Conservation (phyloP, 2,797 vertebrate genomes). For the Cyprinella venusta region DNA sequence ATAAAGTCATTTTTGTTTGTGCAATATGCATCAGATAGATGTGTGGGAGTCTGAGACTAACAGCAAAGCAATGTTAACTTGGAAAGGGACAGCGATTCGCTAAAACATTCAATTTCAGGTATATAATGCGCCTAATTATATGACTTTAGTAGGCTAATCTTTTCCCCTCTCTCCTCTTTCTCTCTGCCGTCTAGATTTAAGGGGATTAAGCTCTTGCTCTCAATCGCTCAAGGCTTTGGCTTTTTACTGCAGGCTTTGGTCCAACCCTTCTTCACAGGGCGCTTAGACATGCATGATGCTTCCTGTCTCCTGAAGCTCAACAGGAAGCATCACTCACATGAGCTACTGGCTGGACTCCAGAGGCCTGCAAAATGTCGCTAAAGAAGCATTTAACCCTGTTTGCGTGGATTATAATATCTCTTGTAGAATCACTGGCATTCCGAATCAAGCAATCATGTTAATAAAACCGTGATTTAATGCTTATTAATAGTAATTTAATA, state of each 20-base stretch:
- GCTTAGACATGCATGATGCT: constrained; percentile 60
- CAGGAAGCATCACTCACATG: constrained; percentile 61
- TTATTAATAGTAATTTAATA: not conserved
- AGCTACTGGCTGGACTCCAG: constrained; percentile 47
- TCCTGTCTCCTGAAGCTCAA: constrained; percentile 67
- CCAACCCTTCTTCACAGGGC: constrained; percentile 60
- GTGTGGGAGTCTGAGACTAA: constrained; percentile 20
- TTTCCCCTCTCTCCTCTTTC: not conserved
- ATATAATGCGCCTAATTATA: not conserved
- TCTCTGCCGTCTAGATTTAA: constrained; percentile 5
- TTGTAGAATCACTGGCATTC: not conserved
- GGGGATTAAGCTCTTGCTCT: constrained; percentile 9
- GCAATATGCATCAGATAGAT: not conserved
- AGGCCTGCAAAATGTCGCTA: constrained; percentile 37
- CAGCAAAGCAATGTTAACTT: constrained; percentile 6
- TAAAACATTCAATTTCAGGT: constrained; percentile 22
- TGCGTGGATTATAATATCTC: not conserved
- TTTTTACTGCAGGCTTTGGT: constrained; percentile 37
- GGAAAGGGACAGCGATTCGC: not conserved
- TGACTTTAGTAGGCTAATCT: constrained; percentile 4
- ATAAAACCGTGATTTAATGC: not conserved
- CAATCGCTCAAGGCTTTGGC: not conserved
- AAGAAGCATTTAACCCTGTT: constrained; percentile 36
- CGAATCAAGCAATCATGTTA: not conserved
- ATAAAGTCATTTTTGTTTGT: not conserved